Base-by-base conservation (phyloP, 2,888 invertebrate species). In the Tetanocera ferruginea region DNA sequence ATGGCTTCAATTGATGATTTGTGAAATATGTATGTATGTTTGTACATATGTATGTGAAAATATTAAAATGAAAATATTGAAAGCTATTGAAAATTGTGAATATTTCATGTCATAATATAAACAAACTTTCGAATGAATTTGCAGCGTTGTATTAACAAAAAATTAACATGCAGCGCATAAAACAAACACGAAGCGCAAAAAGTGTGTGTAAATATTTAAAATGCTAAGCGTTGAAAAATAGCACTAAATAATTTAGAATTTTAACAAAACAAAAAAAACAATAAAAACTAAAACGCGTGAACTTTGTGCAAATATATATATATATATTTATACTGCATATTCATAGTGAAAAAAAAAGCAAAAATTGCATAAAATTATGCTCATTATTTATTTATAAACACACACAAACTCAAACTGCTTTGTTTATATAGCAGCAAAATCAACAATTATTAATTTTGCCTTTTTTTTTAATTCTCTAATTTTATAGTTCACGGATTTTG, bases 381-480 rank as follows among this genome's bases (percentile, higher is more conserved):
- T 62, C 31, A 23, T 25, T 62, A 17, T n/a, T 17, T 28, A 62
- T 62, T 25, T 17, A 62, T 3, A 62, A 2, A 62, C 14, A 62
- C 28, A 28, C 17, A 31, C 62, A 11, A 0, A 57, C 23, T 25
- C 28, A 14, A 28, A 17, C 25, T 25, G 23, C 14, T 62, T 17
- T 28, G 28, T 31, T 11, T 57, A 3, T 57, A 19, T 60, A 28
- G 28, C 25, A 60, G 25, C 17, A 43, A 43, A 43, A 43, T 43
- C 43, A 43, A 43, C 43, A 43, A 43, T 11, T 43, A 3, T 43
- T 43, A 43, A 43, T 43, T 43, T 43, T 43, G n/a, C n/a, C n/a
- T 11, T 43, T 43, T 43, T 43, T 43, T 11, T 43, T 43, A n/a
- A 64, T 79, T 83, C 82, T 80, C 79, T 78, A 83, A 28, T 0